These are phyloP conservation scores for Euphydryas editha DNA, from an alignment of 2,888 invertebrate species.

Conservation along the genomic window DNA sequence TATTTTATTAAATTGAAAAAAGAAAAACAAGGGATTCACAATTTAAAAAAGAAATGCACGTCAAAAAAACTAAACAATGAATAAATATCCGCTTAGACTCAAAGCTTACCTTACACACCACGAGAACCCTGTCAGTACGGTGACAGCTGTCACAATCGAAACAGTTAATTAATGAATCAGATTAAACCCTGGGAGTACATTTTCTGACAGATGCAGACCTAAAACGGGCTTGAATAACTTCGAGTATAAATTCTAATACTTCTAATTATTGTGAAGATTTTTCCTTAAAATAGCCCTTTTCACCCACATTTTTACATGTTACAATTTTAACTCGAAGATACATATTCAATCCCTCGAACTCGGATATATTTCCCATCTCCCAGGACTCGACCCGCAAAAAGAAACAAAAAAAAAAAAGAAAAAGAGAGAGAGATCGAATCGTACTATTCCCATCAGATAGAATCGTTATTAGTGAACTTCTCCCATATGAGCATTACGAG, in stretches of 20 bases:
- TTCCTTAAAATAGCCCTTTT: no score
- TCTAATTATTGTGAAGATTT: not conserved
- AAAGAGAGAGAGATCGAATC: constrained; percentile 49
- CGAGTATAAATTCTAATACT: not conserved
- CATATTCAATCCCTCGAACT: no score
- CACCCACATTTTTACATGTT: no score
- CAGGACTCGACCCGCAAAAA: not conserved
- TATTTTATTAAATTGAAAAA: constrained; percentile 14
- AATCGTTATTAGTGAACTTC: constrained; percentile 89
- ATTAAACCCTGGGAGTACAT: constrained; percentile 1
- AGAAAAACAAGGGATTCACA: constrained; percentile 39
- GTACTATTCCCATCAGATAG: constrained; percentile 78
- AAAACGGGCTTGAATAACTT: not conserved
- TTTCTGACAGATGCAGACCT: not conserved
- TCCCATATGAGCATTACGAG: constrained; percentile 99
- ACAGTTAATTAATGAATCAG: constrained; percentile 17
- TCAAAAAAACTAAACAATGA: constrained; percentile 51
- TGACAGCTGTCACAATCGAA: constrained; percentile 48
- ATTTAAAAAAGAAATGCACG: constrained; percentile 47
- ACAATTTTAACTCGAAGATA: not conserved
- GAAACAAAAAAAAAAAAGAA: not conserved
- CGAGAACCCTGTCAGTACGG: constrained; percentile 40
- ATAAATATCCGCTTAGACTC: constrained; percentile 56
- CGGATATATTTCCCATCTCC: not conserved
- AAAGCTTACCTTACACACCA: constrained; percentile 60